These are phyloP conservation scores for Argyrosomus regius DNA, from an alignment of 2,797 vertebrate species.

Conservation along the genomic window DNA sequence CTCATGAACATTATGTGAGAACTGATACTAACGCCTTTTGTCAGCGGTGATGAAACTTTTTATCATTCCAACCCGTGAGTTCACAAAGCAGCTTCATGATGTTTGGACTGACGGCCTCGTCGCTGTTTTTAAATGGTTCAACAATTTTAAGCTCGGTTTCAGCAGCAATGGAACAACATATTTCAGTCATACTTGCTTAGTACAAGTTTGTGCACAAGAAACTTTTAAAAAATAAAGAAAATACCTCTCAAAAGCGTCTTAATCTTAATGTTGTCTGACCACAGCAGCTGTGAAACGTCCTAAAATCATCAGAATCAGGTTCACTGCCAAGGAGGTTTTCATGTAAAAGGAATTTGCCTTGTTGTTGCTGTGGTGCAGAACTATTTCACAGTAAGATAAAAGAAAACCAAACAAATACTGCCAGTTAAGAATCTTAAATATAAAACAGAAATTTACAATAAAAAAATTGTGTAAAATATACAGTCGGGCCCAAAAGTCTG, in stretches of 20 bases:
- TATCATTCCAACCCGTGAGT: slow-evolving; percentile 18
- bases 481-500: too few relatives aligned
- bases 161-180: neutral
- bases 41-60: neutral
- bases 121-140: neutral
- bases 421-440: neutral
- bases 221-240: neutral
- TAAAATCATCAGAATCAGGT: neutral
- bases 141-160: neutral
- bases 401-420: neutral
- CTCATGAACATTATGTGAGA: neutral
- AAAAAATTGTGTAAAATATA: neutral
- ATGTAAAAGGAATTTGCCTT: neutral
- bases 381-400: neutral
- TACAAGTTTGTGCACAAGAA: neutral
- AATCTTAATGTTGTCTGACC: neutral
- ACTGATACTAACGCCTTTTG: neutral
- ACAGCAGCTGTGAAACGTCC: neutral
- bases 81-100: neutral
- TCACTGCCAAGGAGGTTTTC: neutral
- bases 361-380: neutral
- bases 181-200: neutral
- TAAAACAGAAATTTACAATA: neutral
- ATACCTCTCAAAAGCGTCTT: neutral
- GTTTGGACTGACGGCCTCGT: neutral